These are phyloP conservation scores for Centropyge bicolor DNA, from an alignment of 2,797 vertebrate species.

Conservation along the genomic window DNA sequence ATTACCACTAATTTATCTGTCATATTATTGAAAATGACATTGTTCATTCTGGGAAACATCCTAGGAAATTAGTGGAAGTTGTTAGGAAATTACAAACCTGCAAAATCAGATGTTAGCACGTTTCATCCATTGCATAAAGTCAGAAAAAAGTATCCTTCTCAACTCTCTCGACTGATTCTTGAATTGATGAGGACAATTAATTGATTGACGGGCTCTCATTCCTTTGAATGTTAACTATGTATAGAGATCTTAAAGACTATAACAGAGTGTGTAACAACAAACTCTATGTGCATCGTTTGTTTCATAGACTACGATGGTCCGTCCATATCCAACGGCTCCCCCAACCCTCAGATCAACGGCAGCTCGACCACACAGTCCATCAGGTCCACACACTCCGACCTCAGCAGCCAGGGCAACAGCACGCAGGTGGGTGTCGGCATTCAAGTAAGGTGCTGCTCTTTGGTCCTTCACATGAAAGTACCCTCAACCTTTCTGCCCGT, in stretches of 20 bases:
- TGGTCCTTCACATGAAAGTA: slow-evolving; percentile 24
- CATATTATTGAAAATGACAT: too few species aligned
- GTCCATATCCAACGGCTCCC: slow-evolving; percentile 91
- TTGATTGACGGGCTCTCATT: not conserved
- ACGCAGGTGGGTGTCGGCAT: slow-evolving; percentile 73
- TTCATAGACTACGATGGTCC: slow-evolving; percentile 85
- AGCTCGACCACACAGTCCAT: slow-evolving; percentile 90
- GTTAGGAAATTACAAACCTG: too few species aligned
- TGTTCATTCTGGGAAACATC: too few species aligned
- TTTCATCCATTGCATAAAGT: not conserved
- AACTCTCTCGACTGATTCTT: not conserved
- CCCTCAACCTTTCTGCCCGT: slow-evolving; percentile 14
- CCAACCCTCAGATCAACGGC: slow-evolving; percentile 90
- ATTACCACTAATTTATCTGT: too few species aligned
- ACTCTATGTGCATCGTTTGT: not conserved
- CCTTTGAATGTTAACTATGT: not conserved
- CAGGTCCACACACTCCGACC: slow-evolving; percentile 84
- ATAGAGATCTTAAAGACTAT: not conserved
- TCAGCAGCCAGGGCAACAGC: slow-evolving; percentile 90
- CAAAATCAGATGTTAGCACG: not conserved
- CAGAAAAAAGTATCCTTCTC: too few species aligned
- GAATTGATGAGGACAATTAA: not conserved
- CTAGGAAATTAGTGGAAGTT: too few species aligned
- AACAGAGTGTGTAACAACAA: not conserved
- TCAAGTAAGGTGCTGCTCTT: not conserved